Base-by-base conservation (phyloP, 37 sponge, comb jelly and placozoan genomes). In the Haliclona indistincta region DNA sequence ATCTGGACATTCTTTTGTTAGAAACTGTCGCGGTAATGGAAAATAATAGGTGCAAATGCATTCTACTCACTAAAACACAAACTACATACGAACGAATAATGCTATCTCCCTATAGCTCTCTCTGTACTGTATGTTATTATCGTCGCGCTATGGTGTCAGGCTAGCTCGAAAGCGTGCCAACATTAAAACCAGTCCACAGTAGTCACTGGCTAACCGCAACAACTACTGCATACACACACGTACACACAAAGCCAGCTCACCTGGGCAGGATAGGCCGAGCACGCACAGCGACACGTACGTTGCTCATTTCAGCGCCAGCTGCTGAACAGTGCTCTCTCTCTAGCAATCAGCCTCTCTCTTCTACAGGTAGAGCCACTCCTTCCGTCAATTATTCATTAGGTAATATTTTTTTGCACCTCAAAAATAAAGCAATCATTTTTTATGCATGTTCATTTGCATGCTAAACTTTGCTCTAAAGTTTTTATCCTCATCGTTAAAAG, bases 261-360 rank as follows among this genome's bases (percentile, higher is more conserved):
- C 90, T 84, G 23, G 69, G 38, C 11, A 79, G 68, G 44, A 89
- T 71, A 8, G 90, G 90, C 45, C 90, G 79, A 15, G 79, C 84
- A 29, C 90, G 51, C n/a, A 89, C 90, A 23, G 85, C 90, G 2
- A 89, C 90, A n/a, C 70, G 64, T n/a, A 89, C 85, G 25, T 58
- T 58, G 22, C 26, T 26, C 60, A 58, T 58, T n/a, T 8, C 28
- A n/a, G 26, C 49, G 8, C 13, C 13, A 47, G 13, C 49, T 47
- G 8, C 13, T 47, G 49, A n/a, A n/a, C n/a, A n/a, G n/a, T n/a
- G n/a, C n/a, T n/a, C n/a, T n/a, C n/a, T n/a, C n/a, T n/a, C n/a
- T n/a, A n/a, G n/a, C n/a, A n/a, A n/a, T n/a, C n/a, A n/a, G n/a
- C n/a, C n/a, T n/a, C n/a, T n/a, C n/a, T n/a, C n/a, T n/a, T n/a